Evolutionary conservation across 2,797 vertebrate genomes (phyloP), one percentile per base, ranked within the genome.

Genomic region (Tenualosa thibaudeaui): DNA sequence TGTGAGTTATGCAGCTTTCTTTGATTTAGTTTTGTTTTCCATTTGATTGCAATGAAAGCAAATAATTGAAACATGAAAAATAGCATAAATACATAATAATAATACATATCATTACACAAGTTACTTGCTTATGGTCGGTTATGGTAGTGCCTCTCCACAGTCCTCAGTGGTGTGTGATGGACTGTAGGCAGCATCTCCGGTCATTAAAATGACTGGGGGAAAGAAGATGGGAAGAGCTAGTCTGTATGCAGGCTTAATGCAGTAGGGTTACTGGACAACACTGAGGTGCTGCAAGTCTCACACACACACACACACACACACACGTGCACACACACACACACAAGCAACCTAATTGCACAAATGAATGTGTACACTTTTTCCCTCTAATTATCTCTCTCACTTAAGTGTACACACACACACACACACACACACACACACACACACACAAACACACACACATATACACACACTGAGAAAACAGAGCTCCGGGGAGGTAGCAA

Each of bases 391-490:
- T 62, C 58, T 62, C n/a, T 62, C 58, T 62, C 58, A 62, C 58
- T 62, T 62, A 24, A 62, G 65, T 10, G 37, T 8, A 68, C 58
- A 81, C 81, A 82, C 58, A 43, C 54, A 85, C 5, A 31, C 65
- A 68, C 26, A 50, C 24, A 71, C 58, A 81, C 81, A 82, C 81
- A 43, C 56, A 85, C 3, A 56, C 0, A 68, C 65, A 37, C 65
- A 68, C 65, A 37, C 65, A 71, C 65, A 51, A 17, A 71, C 60
- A 81, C 81, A 82, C 81, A 43, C 56, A 85, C 5, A 54, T 0
- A 68, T 24, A 37, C 62, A 68, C 24, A 37, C 62, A 68, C 62
- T 2, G 24, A 68, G 22, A 62, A n/a, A 71, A 24, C 17, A 78
- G 37, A 8, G 71, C 71, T 46, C 40, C 71, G 22, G 22, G 13